phyloP scores from a whole-genome alignment of 2,113 vertebrate genomes.

The Geothlypis trichas region DNA sequence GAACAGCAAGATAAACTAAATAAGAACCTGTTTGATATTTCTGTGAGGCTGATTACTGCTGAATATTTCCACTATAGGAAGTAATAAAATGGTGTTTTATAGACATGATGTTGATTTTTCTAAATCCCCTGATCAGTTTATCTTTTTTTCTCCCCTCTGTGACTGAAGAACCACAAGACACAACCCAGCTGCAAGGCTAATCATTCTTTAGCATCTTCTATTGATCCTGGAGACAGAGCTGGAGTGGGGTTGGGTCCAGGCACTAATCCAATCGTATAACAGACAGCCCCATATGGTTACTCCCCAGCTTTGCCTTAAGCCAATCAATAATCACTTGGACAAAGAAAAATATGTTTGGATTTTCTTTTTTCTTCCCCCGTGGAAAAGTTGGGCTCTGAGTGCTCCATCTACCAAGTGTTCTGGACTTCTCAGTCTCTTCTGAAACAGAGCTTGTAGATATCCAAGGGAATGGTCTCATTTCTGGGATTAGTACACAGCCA shows the following conservation, averaged over 20 bases:
- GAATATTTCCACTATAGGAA: not conserved
- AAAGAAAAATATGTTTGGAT: slow-evolving; percentile 30
- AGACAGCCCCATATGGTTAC: slow-evolving; percentile 71
- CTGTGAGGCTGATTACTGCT: not conserved
- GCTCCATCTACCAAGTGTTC: not conserved
- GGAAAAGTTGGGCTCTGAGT: not conserved
- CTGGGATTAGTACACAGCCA: not conserved
- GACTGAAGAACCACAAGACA: not conserved
- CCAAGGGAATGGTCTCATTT: not conserved
- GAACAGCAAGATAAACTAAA: not conserved
- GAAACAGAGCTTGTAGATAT: not conserved
- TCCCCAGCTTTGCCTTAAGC: slow-evolving; percentile 65
- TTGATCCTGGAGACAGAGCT: slow-evolving; percentile 60
- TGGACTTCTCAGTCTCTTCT: not conserved
- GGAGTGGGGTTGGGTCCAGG: slow-evolving; percentile 37
- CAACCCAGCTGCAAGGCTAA: slow-evolving; percentile 29
- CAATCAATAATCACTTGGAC: slow-evolving; percentile 76
- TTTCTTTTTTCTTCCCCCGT: not conserved
- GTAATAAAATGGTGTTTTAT: not conserved
- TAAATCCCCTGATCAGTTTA: not conserved
- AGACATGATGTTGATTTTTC: not conserved
- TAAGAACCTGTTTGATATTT: not conserved
- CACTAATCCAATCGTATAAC: slow-evolving; percentile 73
- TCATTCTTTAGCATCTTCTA: slow-evolving; percentile 62
- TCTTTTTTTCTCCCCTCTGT: not conserved